Base-by-base conservation (phyloP, 2,113 vertebrate genomes). In the Brienomyrus brachyistius region DNA sequence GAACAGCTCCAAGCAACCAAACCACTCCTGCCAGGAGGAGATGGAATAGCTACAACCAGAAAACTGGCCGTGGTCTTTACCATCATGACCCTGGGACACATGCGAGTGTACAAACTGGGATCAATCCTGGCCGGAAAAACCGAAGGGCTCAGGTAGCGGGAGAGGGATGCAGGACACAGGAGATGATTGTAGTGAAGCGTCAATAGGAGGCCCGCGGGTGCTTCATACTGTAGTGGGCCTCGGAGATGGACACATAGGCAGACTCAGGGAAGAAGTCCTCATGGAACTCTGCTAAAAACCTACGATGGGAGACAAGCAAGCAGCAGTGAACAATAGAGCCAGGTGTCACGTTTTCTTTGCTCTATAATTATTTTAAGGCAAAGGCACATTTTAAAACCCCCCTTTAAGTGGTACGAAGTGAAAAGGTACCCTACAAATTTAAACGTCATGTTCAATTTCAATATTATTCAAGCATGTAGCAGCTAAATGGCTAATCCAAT, bases 221-320 rank as follows among this genome's bases (percentile, higher is more conserved):
- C 94, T 99, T 99, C 94, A 98, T 99, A 95, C 95, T 97, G 94
- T 98, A 98, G 93, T 99, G 97, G 10, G 98, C 98, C 95, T 99
- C 98, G 13, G 97, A 98, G 80, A 98, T 97, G 1, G 98, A 98
- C 50, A 99, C 98, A 70, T 99, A 99, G 31, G 98, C 97, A 43
- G 98, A 97, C 93, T 99, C 98, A 0, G 98, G 97, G 90, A 99
- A 99, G 94, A 99, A 99, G 90, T 99, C 98, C 89, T 99, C 98
- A 5, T 98, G 97, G 94, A 98, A 99, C 93, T 99, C 98, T 0
- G 98, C 98, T 95, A 99, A 95, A 95, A 99, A 99, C 95, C 98
- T 99, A 93, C 9, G 4, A 40, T 0, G 35, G 51, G 27, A 87
- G 27, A 87, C 85, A 40, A 87, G 31, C 45, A 21, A 84, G 35